These are phyloP conservation scores for Tridacna gigas DNA, from an alignment of 2,888 invertebrate genomes.

Conservation along the genomic window DNA sequence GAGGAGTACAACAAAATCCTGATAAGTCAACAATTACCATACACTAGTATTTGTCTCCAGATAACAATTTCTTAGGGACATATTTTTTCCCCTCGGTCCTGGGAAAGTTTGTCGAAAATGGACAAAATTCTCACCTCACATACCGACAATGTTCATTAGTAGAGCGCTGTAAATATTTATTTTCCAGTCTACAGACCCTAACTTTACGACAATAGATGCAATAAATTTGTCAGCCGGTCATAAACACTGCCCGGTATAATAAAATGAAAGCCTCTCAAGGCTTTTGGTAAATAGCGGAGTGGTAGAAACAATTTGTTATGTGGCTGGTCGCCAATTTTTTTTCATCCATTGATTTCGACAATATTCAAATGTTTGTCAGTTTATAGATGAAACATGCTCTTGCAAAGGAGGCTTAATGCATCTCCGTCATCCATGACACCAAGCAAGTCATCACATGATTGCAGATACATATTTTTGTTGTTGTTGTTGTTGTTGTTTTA, in stretches of 20 bases:
- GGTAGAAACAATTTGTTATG: constrained; percentile 37
- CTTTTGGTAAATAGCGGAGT: constrained; percentile 35
- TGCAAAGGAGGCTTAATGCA: too few species aligned
- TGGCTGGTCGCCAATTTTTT: constrained; percentile 44
- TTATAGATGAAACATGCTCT: too few species aligned
- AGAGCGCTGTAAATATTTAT: constrained; percentile 51
- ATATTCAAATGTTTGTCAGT: too few species aligned
- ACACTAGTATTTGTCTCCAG: not conserved
- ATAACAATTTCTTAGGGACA: constrained; percentile 8
- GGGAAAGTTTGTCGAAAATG: constrained; percentile 43
- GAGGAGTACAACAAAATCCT: not conserved
- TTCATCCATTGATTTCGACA: too few species aligned
- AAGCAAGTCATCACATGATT: too few species aligned
- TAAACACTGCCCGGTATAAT: constrained; percentile 52
- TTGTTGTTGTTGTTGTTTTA: too few species aligned
- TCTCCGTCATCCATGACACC: too few species aligned
- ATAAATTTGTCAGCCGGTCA: constrained; percentile 59
- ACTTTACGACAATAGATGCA: constrained; percentile 53
- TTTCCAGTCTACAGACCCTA: constrained; percentile 42
- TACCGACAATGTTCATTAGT: constrained; percentile 22
- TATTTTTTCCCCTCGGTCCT: constrained; percentile 22
- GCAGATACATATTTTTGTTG: too few species aligned
- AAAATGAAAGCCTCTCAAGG: constrained; percentile 46
- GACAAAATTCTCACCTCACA: constrained; percentile 43
- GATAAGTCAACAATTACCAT: not conserved